Percentiles rank a stretch among this genome's conserved stretches.
These are phyloP conservation scores for Formica selysi DNA, from an alignment of 1,140 invertebrate genomes.

Conservation along the genomic window DNA sequence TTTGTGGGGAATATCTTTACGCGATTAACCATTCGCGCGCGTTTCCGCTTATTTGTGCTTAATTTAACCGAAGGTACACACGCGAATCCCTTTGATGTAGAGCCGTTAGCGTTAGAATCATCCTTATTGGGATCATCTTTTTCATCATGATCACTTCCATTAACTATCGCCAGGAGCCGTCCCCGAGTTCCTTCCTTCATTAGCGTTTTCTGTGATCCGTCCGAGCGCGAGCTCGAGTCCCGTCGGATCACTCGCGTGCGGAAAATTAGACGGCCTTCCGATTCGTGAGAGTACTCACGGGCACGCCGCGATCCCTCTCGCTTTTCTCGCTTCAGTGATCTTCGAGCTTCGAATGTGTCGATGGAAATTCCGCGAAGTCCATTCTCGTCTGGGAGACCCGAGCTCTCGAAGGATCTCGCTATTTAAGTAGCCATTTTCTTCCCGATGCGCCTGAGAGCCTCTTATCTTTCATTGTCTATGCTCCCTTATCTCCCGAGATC, in stretches of 20 bases:
- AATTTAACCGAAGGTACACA: conserved; percentile 13
- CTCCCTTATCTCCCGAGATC: neutral
- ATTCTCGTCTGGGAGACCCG: conserved; percentile 17
- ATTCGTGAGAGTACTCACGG: conserved; percentile 69
- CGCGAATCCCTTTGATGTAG: conserved; percentile 14
- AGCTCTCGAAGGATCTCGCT: conserved; percentile 10
- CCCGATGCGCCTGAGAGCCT: neutral
- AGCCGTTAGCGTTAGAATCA: conserved; percentile 16
- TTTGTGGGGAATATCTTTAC: neutral
- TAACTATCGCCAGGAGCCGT: conserved; percentile 13
- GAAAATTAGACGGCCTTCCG: conserved; percentile 74
- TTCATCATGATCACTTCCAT: conserved; percentile 29
- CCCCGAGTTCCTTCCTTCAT: conserved; percentile 36
- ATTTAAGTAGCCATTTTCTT: conserved; percentile 30
- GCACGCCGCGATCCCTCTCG: conserved; percentile 8
- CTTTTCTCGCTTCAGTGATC: conserved; percentile 62
- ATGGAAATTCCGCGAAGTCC: conserved; percentile 65
- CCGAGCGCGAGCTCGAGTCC: conserved; percentile 30
- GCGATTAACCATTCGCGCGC: neutral
- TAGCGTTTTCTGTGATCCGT: conserved; percentile 51
- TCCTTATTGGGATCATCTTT: conserved; percentile 24
- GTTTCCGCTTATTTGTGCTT: neutral
- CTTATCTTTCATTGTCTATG: neutral
- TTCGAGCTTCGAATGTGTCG: conserved; percentile 60
- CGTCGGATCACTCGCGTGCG: conserved; percentile 75